Conservation (phyloP, 35 echinoderm and acorn worm species). For the Lytechinus pictus region DNA sequence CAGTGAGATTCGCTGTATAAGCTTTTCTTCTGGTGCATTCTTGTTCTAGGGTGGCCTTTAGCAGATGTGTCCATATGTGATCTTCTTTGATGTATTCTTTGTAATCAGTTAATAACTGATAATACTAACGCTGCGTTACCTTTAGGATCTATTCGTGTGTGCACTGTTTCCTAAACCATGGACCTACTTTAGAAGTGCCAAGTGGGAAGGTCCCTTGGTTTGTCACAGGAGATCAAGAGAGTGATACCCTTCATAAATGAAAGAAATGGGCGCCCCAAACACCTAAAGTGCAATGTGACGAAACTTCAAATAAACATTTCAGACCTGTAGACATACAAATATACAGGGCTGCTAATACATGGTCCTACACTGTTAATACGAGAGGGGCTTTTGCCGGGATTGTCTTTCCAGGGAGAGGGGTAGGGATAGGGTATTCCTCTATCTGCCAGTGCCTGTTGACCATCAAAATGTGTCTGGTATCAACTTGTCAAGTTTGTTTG, state of each 20-base stretch:
- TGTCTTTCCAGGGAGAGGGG: neutral
- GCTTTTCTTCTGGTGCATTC: too few relatives aligned
- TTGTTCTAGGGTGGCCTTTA: too few relatives aligned
- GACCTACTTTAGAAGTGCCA: neutral
- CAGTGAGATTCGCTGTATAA: too few relatives aligned
- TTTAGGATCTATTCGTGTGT: too few relatives aligned
- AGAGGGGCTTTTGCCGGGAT: neutral
- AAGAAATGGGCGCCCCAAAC: neutral
- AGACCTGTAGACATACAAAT: neutral
- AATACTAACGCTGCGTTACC: too few relatives aligned
- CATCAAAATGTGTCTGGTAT: slow-evolving; percentile 31
- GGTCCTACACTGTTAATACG: neutral
- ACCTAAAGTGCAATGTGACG: slow-evolving; percentile 28
- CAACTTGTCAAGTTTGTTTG: slow-evolving; percentile 49
- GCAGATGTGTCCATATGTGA: too few relatives aligned
- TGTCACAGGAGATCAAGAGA: neutral
- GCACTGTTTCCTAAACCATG: too few relatives aligned
- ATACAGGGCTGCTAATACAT: neutral
- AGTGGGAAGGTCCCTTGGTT: neutral
- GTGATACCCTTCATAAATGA: neutral
- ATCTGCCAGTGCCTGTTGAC: slow-evolving; percentile 15
- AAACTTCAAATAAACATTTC: slow-evolving; percentile 36
- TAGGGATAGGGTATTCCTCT: neutral
- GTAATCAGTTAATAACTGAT: neutral
- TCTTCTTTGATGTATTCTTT: neutral